Base-by-base conservation (phyloP, 2,888 invertebrate species). In the Saturnia japonica region DNA sequence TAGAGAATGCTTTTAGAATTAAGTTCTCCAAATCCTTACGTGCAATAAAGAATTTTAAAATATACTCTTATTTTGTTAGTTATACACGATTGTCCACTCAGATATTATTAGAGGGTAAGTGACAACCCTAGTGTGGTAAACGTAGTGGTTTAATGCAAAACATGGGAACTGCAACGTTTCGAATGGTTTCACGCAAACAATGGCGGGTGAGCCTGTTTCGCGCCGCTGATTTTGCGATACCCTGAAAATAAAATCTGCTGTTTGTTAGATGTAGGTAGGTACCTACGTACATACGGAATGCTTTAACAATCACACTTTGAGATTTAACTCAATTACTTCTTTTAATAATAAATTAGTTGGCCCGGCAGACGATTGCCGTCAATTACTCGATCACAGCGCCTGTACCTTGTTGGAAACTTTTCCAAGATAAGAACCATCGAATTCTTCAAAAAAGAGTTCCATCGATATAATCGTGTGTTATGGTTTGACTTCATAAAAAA, bases 181-280 rank as follows among this genome's bases (percentile, higher is more conserved):
- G 86, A 86, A 78, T 87, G 89, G 90, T 77, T 93, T 89, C 86
- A 87, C 89, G 88, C 85, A 81, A 82, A 94, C 93, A 94, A 94
- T 91, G 82, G 88, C 87, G 85, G 92, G 91, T 88, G 90, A 89
- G 92, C 84, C 91, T 81, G 89, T 81, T 80, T 74, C 90, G 93
- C 89, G 84, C 85, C 87, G 87, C 75, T 91, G 90, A 78, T 76
- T 81, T 74, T 81, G 81, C 78, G 77, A 78, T 76, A 79, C 81
- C 85, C 82, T 83, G 84, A 85, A 81, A 84, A 82, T 78, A 80
- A 75, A 76, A 73, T 73, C 73, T 73, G 67, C 70, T 64, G 74
- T 70, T 67, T 25, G 54, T 70, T 67, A 34, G 54, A 34, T 34
- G 6, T 34, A 34, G 2, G 34, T 34, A 34, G 2, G 6, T 34